Evolutionary conservation across 2,113 vertebrate genomes (phyloP).

Genomic region (Physeter macrocephalus): DNA sequence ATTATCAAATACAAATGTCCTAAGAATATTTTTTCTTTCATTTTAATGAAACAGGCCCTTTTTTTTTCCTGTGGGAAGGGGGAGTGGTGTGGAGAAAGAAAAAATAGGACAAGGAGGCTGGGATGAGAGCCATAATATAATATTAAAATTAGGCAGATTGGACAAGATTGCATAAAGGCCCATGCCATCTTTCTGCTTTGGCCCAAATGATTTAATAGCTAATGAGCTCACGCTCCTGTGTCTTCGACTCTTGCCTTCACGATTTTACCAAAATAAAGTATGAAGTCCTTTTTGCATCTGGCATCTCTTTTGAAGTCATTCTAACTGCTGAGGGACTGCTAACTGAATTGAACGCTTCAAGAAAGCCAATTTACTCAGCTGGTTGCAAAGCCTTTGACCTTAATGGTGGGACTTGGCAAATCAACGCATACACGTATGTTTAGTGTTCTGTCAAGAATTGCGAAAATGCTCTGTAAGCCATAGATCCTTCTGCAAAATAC

Average conservation of each 20-base stretch:
- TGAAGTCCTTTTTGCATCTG: conserved; percentile 85
- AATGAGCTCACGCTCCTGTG: conserved; percentile 81
- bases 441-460: conserved; percentile 87
- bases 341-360: conserved; percentile 83
- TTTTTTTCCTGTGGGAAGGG: background rate
- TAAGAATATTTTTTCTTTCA: conserved; percentile 41
- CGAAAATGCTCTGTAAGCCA: conserved; percentile 83
- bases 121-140: conserved; percentile 34
- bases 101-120: conserved; percentile 51
- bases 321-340: conserved; percentile 85
- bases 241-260: conserved; percentile 79
- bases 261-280: conserved; percentile 85
- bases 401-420: conserved; percentile 87
- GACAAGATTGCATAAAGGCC: conserved; percentile 68
- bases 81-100: background rate
- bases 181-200: conserved; percentile 60
- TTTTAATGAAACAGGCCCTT: conserved; percentile 46
- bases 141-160: conserved; percentile 65
- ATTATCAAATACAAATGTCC: background rate
- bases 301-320: conserved; percentile 86
- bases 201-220: conserved; percentile 79
- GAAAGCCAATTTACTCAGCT: conserved; percentile 89
- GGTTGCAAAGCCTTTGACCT: conserved; percentile 88
- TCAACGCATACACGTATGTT: conserved; percentile 83
- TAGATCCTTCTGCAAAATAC: conserved; percentile 84